phyloP scores from a whole-genome alignment of 2,797 vertebrate genomes.

The Gephyroberyx darwinii region DNA sequence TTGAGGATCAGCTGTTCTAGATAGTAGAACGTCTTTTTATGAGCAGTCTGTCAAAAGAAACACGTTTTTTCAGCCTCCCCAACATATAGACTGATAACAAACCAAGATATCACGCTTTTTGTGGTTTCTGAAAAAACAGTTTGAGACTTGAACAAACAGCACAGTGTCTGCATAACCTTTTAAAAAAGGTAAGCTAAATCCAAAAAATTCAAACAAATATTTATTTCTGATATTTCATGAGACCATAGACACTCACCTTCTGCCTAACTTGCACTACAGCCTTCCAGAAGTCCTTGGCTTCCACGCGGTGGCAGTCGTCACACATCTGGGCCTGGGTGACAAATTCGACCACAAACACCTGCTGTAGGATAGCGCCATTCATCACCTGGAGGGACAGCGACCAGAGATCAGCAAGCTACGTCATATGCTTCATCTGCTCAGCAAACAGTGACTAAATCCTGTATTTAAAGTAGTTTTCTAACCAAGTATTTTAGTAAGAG shows the following conservation, averaged over 20 bases:
- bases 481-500: background rate
- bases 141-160: background rate
- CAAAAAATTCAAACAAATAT: background rate
- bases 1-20: conserved; percentile 97
- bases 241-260: conserved; percentile 82
- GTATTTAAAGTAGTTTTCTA: background rate
- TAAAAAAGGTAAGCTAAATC: background rate
- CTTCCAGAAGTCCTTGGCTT: conserved; percentile 99
- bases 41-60: conserved; percentile 84
- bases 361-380: conserved; percentile 96
- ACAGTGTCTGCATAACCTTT: background rate
- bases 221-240: background rate
- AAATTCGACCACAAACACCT: conserved; percentile 96
- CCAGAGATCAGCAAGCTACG: conserved; percentile 31
- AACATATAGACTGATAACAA: background rate
- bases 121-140: background rate
- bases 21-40: conserved; percentile 99
- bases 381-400: conserved; percentile 84
- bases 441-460: background rate
- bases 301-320: conserved; percentile 96
- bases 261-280: conserved; percentile 96
- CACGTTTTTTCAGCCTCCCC: background rate
- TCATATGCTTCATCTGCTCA: background rate
- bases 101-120: background rate
- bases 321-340: conserved; percentile 93